Base-by-base conservation (phyloP, 2,113 vertebrate species). In the Epinephelus lanceolatus region DNA sequence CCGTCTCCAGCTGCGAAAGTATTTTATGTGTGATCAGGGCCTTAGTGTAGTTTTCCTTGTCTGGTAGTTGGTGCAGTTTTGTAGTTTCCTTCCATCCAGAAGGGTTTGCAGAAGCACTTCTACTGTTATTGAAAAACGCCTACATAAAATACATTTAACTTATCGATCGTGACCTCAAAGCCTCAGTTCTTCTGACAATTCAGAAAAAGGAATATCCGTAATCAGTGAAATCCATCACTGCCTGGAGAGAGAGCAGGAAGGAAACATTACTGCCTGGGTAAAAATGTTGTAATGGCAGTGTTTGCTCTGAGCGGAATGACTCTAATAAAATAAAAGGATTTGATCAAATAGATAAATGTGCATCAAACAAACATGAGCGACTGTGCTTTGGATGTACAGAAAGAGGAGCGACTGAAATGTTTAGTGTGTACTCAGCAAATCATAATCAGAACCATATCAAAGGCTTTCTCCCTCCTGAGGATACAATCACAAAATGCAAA, bases 401-500 rank as follows among this genome's bases (percentile, higher is more conserved):
- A 82, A 76, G 0, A 80, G 62, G 27, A 84, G 81, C 47, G 27
- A 56, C 60, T 65, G 76, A 87, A 68, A 87, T 85, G 81, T 93
- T 82, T 66, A 83, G 45, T 83, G 57, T 84, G 42, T 82, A 80
- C 66, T 90, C 70, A 83, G 89, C 77, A 88, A 91, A 91, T 92
- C 87, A 86, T 81, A 89, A 80, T 76, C 81, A 67, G 82, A 87
- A 69, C 56, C 72, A 70, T 86, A 90, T 92, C 78, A 90, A 91
- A 92, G 80, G 75, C 30, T 21, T 23, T 68, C 47, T 57, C 14
- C 79, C 84, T 89, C 87, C 85, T 14, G 87, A 88, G 89, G 84
- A 89, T 85, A 92, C 82, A 89, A 88, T 89, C 62, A 86, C 71
- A 88, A 91, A 84, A 87, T 90, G 91, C 81, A 89, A 92, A 95